Base-by-base conservation (phyloP, 1,140 invertebrate genomes). In the Macrotrachela quadricornifera region DNA sequence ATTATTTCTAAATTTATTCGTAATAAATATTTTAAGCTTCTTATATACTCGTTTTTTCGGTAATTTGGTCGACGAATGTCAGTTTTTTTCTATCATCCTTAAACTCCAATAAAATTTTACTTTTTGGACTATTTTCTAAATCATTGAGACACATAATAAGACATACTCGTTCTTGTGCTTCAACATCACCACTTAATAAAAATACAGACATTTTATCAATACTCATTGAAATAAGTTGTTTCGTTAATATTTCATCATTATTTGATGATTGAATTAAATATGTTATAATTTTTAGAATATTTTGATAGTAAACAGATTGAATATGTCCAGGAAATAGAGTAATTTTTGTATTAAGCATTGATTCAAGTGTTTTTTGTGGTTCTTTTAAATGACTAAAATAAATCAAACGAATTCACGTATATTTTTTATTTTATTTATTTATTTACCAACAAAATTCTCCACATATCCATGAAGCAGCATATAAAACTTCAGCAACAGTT, bases 381-480 rank as follows among this genome's bases (percentile, higher is more conserved):
- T 74, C 67, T 60, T 79, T 75, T 56, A 85, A 82, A 68, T 85
- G 76, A 36, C 77, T 71, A 46, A 90, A 71, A 65, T 85, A 80
- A 56, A 80, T 85, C 57, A 54, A 62, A 68, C 42, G 30, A 18
- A 50, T 50, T 39, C 13, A 17, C 16, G 36, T 53, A 1, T 49
- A 0, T 43, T 45, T 39, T 17, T 43, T 14, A 46, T 15, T 41
- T 14, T 15, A 10, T 14, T n/a, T n/a, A n/a, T n/a, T n/a, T 30
- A 30, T 8, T 30, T 71, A 90, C 85, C 77, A 75, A 47, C 82
- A 79, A 73, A 94, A 99, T 75, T 99, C 94, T 57, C 88, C 90
- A 64, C 90, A 92, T 59, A 97, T 90, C 83, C 85, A 99, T 9
- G 90, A 88, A 52, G 92, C 92, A 42, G 92, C 91, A 68, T 80